phyloP scores from a whole-genome alignment of 2,888 invertebrate species.

The Cartodere bifasciata region DNA sequence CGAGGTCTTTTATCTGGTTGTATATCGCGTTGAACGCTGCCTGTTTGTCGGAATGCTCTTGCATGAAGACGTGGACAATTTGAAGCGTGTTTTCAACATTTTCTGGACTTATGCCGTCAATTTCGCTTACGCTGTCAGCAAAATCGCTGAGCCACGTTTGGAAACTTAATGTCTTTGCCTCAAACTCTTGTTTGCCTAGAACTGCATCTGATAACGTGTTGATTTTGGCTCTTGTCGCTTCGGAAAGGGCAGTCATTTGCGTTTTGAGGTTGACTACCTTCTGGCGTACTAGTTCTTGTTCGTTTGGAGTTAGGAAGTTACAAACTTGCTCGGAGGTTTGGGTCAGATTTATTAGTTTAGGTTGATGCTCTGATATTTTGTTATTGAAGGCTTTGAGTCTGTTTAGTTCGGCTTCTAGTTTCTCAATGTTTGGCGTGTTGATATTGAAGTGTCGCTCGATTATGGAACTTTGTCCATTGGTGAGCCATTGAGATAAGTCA shows the following conservation, averaged over 20 bases:
- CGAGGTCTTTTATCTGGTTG: conserved; percentile 69
- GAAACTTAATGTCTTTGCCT: conserved; percentile 64
- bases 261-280: conserved; percentile 62
- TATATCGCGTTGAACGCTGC: conserved; percentile 66
- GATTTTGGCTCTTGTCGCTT: conserved; percentile 60
- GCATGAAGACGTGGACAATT: conserved; percentile 63
- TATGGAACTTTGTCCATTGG: conserved; percentile 49
- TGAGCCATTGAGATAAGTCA: conserved; percentile 67
- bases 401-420: conserved; percentile 62
- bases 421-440: conserved; percentile 59
- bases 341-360: conserved; percentile 65
- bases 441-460: conserved; percentile 45
- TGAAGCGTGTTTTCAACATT: conserved; percentile 69
- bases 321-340: conserved; percentile 71
- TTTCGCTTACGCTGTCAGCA: conserved; percentile 56
- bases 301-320: conserved; percentile 66
- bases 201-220: conserved; percentile 73
- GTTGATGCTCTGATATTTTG: conserved; percentile 75
- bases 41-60: conserved; percentile 77
- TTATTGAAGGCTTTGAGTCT: conserved; percentile 70
- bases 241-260: conserved; percentile 61
- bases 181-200: conserved; percentile 70
- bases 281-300: conserved; percentile 55
- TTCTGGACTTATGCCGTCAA: conserved; percentile 70
- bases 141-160: conserved; percentile 69